Conservation (phyloP, 2,888 invertebrate species). For the Leptopilina myrica region DNA sequence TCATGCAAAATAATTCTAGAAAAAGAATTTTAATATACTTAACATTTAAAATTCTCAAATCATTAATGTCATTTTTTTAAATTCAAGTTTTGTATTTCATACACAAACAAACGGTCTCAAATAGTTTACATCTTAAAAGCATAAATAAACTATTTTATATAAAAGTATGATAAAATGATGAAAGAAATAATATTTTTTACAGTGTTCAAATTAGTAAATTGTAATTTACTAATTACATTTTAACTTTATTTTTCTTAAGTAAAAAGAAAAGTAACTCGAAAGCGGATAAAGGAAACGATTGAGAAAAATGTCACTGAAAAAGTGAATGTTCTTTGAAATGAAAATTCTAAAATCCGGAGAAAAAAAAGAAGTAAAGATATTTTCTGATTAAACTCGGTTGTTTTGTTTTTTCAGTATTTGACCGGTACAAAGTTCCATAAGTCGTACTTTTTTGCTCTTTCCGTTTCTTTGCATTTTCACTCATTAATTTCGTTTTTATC, state of each 20-base stretch:
- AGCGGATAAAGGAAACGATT: too few relatives aligned
- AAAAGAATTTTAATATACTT: not conserved
- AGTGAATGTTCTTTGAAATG: too few relatives aligned
- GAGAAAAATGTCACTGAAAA: too few relatives aligned
- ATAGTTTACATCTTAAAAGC: too few relatives aligned
- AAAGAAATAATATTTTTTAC: not conserved
- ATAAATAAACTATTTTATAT: not conserved
- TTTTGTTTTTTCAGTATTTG: not conserved
- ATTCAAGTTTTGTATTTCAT: too few relatives aligned
- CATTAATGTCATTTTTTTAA: not conserved
- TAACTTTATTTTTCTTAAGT: too few relatives aligned
- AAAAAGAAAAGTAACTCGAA: too few relatives aligned
- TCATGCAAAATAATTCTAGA: not conserved
- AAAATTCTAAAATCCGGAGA: not conserved
- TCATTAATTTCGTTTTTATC: constrained; percentile 30
- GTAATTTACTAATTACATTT: too few relatives aligned
- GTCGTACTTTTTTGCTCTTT: not conserved
- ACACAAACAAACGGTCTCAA: too few relatives aligned
- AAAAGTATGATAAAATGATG: not conserved
- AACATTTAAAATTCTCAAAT: not conserved
- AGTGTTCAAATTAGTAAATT: too few relatives aligned
- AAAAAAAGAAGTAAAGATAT: not conserved
- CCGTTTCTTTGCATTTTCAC: constrained; percentile 1
- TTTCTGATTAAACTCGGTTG: constrained; percentile 9
- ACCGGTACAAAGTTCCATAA: not conserved